Conservation (phyloP, 2,113 vertebrate species). For the Ctenodactylus gundi region DNA sequence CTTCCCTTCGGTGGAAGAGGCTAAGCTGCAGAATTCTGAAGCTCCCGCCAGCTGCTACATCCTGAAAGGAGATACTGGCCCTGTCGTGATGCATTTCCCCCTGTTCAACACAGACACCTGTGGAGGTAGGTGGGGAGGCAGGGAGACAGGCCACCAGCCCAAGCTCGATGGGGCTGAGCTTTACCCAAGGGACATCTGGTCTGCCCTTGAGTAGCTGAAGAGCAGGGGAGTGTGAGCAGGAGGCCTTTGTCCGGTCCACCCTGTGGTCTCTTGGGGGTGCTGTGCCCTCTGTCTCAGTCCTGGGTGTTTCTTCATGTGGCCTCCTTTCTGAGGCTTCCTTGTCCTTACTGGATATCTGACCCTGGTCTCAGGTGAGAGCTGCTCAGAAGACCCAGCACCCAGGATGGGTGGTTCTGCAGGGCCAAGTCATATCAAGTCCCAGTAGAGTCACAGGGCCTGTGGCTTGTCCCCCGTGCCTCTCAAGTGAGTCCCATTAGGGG, state of each 20-base stretch:
- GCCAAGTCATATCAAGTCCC: too few relatives aligned
- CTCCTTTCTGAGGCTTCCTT: background rate
- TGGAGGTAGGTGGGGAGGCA: slow-evolving; percentile 39
- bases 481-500: too few relatives aligned
- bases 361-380: background rate
- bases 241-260: background rate
- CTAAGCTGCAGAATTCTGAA: background rate
- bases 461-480: background rate
- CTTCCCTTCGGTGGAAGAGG: slow-evolving; percentile 61
- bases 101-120: slow-evolving; percentile 75
- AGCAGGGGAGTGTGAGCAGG: background rate
- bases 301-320: background rate
- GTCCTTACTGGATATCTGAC: background rate
- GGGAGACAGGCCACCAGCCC: too few relatives aligned
- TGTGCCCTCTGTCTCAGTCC: background rate
- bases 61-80: slow-evolving; percentile 48
- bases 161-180: background rate
- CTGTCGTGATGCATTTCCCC: slow-evolving; percentile 75
- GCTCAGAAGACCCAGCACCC: background rate
- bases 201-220: background rate
- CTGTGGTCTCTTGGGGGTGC: background rate
- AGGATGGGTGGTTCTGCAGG: background rate
- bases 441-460: background rate
- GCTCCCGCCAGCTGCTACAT: slow-evolving; percentile 61
- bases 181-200: background rate